A percentile compares a stretch with the other conserved stretches of the same genome.
Evolutionary conservation across 2,797 vertebrate species (phyloP).

Genomic region (Gouania willdenowi): DNA sequence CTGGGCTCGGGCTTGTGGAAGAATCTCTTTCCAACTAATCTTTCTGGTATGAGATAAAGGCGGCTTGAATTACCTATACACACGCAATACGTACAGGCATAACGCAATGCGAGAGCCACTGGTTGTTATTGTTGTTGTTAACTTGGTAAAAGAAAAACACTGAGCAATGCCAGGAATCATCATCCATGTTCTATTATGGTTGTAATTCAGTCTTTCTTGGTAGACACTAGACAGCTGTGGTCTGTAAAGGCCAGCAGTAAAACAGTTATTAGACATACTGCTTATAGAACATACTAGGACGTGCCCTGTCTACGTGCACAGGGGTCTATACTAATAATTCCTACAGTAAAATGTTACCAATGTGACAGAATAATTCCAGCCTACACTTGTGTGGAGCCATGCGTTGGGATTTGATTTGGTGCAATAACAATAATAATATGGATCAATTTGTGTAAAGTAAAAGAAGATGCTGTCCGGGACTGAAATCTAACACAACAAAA

Average conservation of each 20-base stretch:
- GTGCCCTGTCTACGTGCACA: slow-evolving; percentile 6
- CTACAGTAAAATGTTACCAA: too few species aligned
- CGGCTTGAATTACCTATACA: slow-evolving; percentile 43
- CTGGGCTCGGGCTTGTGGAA: slow-evolving; percentile 31
- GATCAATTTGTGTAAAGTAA: too few species aligned
- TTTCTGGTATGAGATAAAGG: slow-evolving; percentile 41
- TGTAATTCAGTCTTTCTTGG: slow-evolving; percentile 57
- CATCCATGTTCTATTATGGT: slow-evolving; percentile 44
- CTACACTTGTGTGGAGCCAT: too few species aligned
- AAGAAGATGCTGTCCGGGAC: too few species aligned
- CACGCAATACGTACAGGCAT: slow-evolving; percentile 37
- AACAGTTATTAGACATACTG: slow-evolving; percentile 14
- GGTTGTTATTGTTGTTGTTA: slow-evolving; percentile 44
- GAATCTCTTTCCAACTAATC: slow-evolving; percentile 63
- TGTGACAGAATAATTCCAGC: too few species aligned
- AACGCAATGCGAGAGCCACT: slow-evolving; percentile 13
- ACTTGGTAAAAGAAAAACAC: slow-evolving; percentile 46
- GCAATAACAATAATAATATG: too few species aligned
- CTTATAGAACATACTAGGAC: slow-evolving; percentile 6
- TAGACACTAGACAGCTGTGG: slow-evolving; percentile 52
- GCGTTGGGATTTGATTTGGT: too few species aligned
- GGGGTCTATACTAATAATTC: too few species aligned
- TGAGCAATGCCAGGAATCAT: slow-evolving; percentile 50
- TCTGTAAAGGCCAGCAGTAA: slow-evolving; percentile 30
- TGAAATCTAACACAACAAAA: too few species aligned